Evolutionary conservation across 2,797 vertebrate genomes (phyloP), one percentile per base, ranked within the genome.

Genomic region (Oreortyx pictus): DNA sequence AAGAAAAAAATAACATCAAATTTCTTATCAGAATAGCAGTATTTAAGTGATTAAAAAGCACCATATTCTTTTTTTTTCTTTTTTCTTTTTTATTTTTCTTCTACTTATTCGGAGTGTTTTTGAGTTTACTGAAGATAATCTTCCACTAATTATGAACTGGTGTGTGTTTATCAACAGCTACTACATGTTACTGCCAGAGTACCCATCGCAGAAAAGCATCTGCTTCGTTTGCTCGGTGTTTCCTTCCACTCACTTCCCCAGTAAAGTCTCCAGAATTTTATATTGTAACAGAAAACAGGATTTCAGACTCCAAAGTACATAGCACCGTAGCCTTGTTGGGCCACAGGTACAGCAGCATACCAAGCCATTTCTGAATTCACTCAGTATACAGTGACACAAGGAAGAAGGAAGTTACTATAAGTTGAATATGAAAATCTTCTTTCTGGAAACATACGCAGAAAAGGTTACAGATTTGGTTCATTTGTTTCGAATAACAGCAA

Each of bases 291-390:
- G 25, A 82, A 86, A 71, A 77, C 0, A 1, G 5, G 54, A 61
- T 2, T 37, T 85, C 44, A 65, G 37, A n/a, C 19, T 20, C 43
- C 37, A 43, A 19, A 5, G 29, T 47, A 15, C 23, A 17, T 4
- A 56, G 9, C 59, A 73, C 12, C 16, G 57, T 3, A 33, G 16
- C 14, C 3, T 13, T 62, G 1, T 12, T 74, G 41, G 0, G 75
- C 15, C 31, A 39, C 24, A 52, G 14, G 11, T 29, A 12, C 29
- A 60, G 44, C n/a, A 77, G 23, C 7, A 25, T 2, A 5, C 35
- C 13, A 29, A 74, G 20, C n/a, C 4, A 7, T 9, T 80, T 39
- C 43, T 39, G 25, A 77, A 80, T 2, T 8, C 59, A 14, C 43
- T 73, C 1, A 0, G 14, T 11, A 6, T 57, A 24, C 56, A 33